A percentile compares a stretch with the other conserved stretches of the same genome.
Conservation (phyloP, 35 echinoderm and acorn worm genomes). For the Apostichopus japonicus region DNA sequence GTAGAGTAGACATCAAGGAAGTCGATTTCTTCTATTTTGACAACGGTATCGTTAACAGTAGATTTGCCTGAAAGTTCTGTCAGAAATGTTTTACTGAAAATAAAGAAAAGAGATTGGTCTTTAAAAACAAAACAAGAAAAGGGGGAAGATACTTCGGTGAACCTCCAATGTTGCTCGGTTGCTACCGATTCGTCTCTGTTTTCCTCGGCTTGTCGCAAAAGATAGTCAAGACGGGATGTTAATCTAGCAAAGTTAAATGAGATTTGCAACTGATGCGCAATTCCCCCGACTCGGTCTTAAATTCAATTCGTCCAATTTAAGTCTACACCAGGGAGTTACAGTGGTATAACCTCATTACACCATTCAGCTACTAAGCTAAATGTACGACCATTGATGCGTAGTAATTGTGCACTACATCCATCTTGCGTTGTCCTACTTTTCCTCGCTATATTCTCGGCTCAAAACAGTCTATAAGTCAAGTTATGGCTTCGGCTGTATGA, state of each 20-base stretch:
- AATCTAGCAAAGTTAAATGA: slow-evolving; percentile 19
- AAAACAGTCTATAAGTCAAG: slow-evolving; percentile 24
- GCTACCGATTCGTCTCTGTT: background rate
- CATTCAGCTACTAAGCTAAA: slow-evolving; percentile 11
- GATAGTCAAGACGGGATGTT: slow-evolving; percentile 29
- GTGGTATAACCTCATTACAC: slow-evolving; percentile 38
- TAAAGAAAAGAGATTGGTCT: background rate
- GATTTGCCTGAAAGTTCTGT: background rate
- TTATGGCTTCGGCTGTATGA: background rate
- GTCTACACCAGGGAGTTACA: slow-evolving; percentile 15
- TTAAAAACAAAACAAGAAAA: background rate
- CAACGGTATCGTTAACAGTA: background rate
- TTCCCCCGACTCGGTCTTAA: slow-evolving; percentile 27
- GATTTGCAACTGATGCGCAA: slow-evolving; percentile 48
- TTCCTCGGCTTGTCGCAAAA: background rate
- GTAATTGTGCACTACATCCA: slow-evolving; percentile 3
- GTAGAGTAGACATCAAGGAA: background rate
- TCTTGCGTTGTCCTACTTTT: background rate
- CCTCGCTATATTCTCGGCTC: slow-evolving; percentile 3
- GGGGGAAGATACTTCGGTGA: background rate
- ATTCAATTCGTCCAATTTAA: slow-evolving; percentile 48
- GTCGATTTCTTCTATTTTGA: background rate
- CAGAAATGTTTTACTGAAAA: background rate
- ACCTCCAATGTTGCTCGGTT: background rate
- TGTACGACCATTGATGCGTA: slow-evolving; percentile 47